Evolutionary conservation across 2,888 invertebrate species (phyloP).

Genomic region (Drosophila emarginata): DNA sequence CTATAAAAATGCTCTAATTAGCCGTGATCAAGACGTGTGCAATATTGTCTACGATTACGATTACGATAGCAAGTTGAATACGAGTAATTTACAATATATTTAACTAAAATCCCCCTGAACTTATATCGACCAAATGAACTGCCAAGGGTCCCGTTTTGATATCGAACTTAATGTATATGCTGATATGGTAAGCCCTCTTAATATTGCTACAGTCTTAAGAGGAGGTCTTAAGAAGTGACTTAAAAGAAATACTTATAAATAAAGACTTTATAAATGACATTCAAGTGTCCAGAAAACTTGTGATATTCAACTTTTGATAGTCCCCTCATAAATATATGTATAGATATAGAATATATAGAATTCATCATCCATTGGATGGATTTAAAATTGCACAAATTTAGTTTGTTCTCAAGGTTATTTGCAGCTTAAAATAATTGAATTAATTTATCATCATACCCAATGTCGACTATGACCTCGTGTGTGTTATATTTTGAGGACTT

Average conservation of each 20-base stretch:
- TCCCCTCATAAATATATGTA: slow-evolving; percentile 15
- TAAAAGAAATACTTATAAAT: background rate
- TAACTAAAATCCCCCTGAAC: background rate
- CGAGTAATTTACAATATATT: slow-evolving; percentile 4
- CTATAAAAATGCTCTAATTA: slow-evolving; percentile 75
- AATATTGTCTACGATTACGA: background rate
- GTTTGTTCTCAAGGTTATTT: background rate
- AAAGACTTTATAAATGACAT: background rate
- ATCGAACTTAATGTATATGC: background rate
- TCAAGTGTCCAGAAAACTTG: slow-evolving; percentile 2
- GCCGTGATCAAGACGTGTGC: slow-evolving; percentile 63
- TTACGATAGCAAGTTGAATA: background rate
- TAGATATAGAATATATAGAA: slow-evolving; percentile 1
- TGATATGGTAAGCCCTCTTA: background rate
- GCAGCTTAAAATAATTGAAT: slow-evolving; percentile 45
- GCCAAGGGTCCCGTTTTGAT: slow-evolving; percentile 4
- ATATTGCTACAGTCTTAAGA: background rate
- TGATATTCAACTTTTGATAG: background rate
- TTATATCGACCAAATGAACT: slow-evolving; percentile 3
- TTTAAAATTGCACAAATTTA: background rate
- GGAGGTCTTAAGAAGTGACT: background rate
- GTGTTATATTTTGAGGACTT: slow-evolving; percentile 35
- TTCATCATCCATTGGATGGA: background rate
- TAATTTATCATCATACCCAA: slow-evolving; percentile 43
- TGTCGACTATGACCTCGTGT: slow-evolving; percentile 3